Conservation (phyloP, 2,113 vertebrate species). For the Ginglymostoma cirratum region DNA sequence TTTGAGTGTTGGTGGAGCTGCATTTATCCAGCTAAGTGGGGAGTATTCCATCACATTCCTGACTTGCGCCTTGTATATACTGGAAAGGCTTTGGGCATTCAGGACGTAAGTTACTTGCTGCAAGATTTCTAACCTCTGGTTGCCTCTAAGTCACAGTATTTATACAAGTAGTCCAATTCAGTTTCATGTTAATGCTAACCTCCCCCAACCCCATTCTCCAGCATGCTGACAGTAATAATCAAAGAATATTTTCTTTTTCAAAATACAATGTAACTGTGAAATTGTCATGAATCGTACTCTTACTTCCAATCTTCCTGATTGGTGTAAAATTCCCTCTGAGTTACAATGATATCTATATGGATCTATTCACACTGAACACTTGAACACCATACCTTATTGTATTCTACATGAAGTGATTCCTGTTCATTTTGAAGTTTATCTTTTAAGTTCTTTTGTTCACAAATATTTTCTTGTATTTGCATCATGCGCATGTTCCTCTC, state of each 20-base stretch:
- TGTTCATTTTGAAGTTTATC: constrained; percentile 95
- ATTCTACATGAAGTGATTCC: constrained; percentile 94
- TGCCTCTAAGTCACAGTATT: too few relatives aligned
- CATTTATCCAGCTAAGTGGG: too few relatives aligned
- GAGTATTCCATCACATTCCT: too few relatives aligned
- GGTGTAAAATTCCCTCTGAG: background rate
- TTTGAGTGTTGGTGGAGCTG: too few relatives aligned
- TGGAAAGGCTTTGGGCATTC: too few relatives aligned
- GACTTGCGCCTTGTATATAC: too few relatives aligned
- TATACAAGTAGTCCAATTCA: too few relatives aligned
- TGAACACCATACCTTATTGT: constrained; percentile 75
- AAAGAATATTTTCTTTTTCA: background rate
- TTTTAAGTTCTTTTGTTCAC: constrained; percentile 95
- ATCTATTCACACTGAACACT: background rate
- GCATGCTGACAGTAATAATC: too few relatives aligned
- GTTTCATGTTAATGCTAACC: too few relatives aligned
- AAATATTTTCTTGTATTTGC: constrained; percentile 98
- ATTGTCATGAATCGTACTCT: background rate
- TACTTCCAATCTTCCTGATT: background rate
- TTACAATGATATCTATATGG: background rate
- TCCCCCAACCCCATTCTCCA: too few relatives aligned
- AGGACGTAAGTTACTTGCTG: too few relatives aligned
- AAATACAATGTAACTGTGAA: background rate
- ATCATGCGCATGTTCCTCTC: constrained; percentile 99
- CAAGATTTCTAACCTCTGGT: too few relatives aligned